Evolutionary conservation across 2,888 invertebrate genomes (phyloP).

Genomic region (Leptura quadrifasciata): DNA sequence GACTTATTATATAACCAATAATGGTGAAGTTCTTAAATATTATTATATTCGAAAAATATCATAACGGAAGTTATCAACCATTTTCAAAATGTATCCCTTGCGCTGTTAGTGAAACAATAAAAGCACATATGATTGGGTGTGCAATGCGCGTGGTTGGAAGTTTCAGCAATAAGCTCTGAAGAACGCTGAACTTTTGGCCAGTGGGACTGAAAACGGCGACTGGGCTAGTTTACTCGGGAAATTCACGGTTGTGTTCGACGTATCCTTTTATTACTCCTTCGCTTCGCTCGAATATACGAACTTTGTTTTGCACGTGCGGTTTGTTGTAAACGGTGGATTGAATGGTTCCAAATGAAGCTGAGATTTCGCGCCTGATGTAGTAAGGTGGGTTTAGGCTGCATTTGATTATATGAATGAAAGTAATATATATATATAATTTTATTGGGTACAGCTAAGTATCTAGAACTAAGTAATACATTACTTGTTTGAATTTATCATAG

Average conservation of each 20-base stretch:
- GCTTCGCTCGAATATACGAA: neutral
- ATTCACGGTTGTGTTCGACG: constrained; percentile 6
- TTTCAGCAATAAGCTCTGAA: constrained; percentile 25
- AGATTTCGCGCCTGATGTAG: neutral
- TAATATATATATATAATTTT: no score
- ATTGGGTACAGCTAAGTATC: no score
- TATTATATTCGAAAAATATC: no score
- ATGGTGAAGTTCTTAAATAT: no score
- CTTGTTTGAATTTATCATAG: no score
- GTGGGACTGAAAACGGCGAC: constrained; percentile 31
- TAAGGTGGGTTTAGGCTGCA: neutral
- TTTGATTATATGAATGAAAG: neutral
- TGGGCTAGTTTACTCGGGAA: neutral
- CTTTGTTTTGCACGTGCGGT: constrained; percentile 9
- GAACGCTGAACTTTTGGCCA: constrained; percentile 25
- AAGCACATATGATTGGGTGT: constrained; percentile 22
- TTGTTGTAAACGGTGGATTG: neutral
- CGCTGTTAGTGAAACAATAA: constrained; percentile 6
- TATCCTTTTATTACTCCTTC: constrained; percentile 14
- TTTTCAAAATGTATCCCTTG: neutral
- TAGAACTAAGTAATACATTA: no score
- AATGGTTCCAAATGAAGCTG: constrained; percentile 16
- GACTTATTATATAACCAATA: neutral
- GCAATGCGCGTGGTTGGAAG: constrained; percentile 28
- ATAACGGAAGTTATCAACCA: neutral